Conservation (phyloP, 2,113 vertebrate genomes). For the Oenanthe melanoleuca region DNA sequence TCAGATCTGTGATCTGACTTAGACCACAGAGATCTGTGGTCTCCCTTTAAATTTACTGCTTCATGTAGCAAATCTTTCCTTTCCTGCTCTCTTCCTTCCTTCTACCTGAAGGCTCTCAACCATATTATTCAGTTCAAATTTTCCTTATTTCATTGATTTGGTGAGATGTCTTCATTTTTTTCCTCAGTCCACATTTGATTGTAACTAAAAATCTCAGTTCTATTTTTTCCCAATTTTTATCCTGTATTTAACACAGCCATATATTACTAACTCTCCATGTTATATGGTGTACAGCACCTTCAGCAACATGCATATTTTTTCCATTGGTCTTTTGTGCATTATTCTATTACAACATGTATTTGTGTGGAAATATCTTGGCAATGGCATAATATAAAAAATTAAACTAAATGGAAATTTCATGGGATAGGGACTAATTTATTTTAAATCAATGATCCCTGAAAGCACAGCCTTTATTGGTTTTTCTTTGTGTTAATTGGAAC, state of each 20-base stretch:
- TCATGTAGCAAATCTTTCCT: not conserved
- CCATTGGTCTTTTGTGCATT: not conserved
- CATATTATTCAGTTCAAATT: not conserved
- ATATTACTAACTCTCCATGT: not conserved
- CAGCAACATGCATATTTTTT: not conserved
- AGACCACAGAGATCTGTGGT: not conserved
- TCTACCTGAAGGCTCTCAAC: not conserved
- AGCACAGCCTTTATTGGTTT: not conserved
- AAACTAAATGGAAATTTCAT: not conserved
- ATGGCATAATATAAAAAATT: not conserved
- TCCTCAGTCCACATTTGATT: not conserved
- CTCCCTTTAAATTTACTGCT: not conserved
- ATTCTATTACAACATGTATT: not conserved
- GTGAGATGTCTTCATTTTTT: not conserved
- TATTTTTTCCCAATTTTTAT: not conserved
- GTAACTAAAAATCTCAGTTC: not conserved
- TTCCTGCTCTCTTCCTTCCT: not conserved
- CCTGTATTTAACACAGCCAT: not conserved
- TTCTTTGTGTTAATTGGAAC: not conserved
- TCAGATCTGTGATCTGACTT: not conserved
- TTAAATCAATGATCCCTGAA: not conserved
- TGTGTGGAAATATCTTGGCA: not conserved
- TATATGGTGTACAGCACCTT: not conserved
- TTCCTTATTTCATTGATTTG: not conserved
- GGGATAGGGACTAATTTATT: not conserved